phyloP scores from a whole-genome alignment of 1,140 invertebrate species.

The Lethrus apterus region DNA sequence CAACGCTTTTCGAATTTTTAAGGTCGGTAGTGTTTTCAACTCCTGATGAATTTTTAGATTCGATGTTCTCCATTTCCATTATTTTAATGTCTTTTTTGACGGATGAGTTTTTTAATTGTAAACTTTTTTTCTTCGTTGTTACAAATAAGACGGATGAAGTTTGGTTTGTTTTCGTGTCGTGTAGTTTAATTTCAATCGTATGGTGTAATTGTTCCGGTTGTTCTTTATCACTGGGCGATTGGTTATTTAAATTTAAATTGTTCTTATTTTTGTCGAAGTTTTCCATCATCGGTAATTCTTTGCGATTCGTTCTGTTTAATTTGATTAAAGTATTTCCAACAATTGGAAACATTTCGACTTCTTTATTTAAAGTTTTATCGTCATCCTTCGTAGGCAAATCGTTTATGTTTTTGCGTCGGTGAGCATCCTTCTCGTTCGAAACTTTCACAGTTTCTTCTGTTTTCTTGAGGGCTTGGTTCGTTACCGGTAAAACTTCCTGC shows the following conservation, averaged over 20 bases:
- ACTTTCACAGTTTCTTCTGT: constrained; percentile 12
- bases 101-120: neutral
- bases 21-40: neutral
- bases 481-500: constrained; percentile 15
- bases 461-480: constrained; percentile 16
- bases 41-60: neutral
- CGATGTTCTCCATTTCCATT: neutral
- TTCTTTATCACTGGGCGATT: constrained; percentile 1
- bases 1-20: neutral
- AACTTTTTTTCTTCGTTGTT: constrained; percentile 16
- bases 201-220: constrained; percentile 14
- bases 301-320: constrained; percentile 36
- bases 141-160: constrained; percentile 11
- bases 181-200: constrained; percentile 20
- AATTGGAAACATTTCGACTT: constrained; percentile 34
- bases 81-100: constrained; percentile 1
- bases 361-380: constrained; percentile 26
- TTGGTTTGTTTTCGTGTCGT: constrained; percentile 14
- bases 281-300: constrained; percentile 29
- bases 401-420: constrained; percentile 17
- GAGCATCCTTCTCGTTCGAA: constrained; percentile 8
- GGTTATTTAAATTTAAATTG: constrained; percentile 12
- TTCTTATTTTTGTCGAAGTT: constrained; percentile 19
- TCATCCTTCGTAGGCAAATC: constrained; percentile 12
- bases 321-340: constrained; percentile 25